These are phyloP conservation scores for Disparrhopalites patrizii DNA, from an alignment of 2,888 invertebrate genomes.

Conservation along the genomic window DNA sequence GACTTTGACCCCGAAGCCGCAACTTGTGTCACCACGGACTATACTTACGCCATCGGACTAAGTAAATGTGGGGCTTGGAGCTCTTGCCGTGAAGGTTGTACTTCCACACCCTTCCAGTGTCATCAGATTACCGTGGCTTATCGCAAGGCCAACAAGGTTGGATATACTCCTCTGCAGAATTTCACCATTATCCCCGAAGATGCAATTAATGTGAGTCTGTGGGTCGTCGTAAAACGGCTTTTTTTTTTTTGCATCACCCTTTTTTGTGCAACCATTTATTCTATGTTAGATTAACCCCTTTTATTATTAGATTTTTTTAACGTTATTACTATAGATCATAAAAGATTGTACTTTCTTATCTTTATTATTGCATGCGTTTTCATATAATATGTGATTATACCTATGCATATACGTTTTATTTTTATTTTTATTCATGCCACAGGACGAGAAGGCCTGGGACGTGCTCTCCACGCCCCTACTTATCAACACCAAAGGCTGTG, in stretches of 20 bases:
- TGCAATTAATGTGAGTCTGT: conserved; percentile 20
- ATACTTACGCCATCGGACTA: conserved; percentile 75
- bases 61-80: conserved; percentile 82
- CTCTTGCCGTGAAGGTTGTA: conserved; percentile 85
- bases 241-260: not conserved
- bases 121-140: conserved; percentile 77
- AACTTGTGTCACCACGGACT: conserved; percentile 75
- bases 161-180: conserved; percentile 42
- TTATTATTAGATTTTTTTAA: too few relatives aligned
- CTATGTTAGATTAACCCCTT: not conserved
- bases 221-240: not conserved
- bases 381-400: not conserved
- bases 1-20: conserved; percentile 83
- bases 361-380: too few relatives aligned
- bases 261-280: not conserved
- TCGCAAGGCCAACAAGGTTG: conserved; percentile 60
- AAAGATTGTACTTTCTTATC: too few relatives aligned
- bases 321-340: too few relatives aligned
- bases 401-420: not conserved
- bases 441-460: conserved; percentile 64
- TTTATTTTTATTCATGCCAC: too few relatives aligned
- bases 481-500: conserved; percentile 86
- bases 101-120: conserved; percentile 77
- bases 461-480: conserved; percentile 73
- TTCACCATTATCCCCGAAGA: conserved; percentile 42